Conservation (phyloP, 2,113 vertebrate genomes). For the Pachycephala philippinensis region DNA sequence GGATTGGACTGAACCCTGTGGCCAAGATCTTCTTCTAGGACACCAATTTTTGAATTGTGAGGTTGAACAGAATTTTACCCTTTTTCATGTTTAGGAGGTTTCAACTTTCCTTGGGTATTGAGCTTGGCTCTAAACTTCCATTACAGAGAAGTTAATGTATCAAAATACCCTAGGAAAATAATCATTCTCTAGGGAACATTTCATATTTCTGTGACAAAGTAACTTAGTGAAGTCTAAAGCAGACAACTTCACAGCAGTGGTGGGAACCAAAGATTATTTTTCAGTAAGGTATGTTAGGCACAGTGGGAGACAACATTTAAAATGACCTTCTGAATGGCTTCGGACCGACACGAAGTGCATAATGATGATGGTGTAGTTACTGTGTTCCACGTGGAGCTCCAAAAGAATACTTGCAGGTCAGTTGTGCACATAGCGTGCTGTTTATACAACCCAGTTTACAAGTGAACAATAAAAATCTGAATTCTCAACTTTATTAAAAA, state of each 20-base stretch:
- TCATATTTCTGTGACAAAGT: neutral
- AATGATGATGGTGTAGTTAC: neutral
- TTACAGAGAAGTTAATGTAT: neutral
- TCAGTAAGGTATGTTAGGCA: neutral
- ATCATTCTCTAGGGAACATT: neutral
- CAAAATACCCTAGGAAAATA: neutral
- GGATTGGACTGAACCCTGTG: neutral
- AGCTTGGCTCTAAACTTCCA: neutral
- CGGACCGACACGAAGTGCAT: neutral
- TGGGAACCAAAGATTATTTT: neutral
- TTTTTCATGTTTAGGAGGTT: neutral
- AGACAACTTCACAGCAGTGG: neutral
- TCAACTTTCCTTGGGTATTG: neutral
- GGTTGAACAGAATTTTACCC: neutral
- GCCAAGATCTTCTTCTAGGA: neutral
- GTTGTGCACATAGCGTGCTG: neutral
- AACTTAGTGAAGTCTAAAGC: neutral
- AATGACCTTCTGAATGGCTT: conserved; percentile 49
- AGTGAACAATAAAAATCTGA: conserved; percentile 46
- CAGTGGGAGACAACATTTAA: conserved; percentile 4
- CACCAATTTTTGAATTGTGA: neutral
- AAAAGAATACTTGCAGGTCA: conserved; percentile 6
- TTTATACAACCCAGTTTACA: conserved; percentile 38
- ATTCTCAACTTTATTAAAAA: conserved; percentile 64
- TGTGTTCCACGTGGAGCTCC: neutral